Evolutionary conservation across 2,113 vertebrate species (phyloP), one percentile per base, ranked within the genome.

Genomic region (Scophthalmus maximus): DNA sequence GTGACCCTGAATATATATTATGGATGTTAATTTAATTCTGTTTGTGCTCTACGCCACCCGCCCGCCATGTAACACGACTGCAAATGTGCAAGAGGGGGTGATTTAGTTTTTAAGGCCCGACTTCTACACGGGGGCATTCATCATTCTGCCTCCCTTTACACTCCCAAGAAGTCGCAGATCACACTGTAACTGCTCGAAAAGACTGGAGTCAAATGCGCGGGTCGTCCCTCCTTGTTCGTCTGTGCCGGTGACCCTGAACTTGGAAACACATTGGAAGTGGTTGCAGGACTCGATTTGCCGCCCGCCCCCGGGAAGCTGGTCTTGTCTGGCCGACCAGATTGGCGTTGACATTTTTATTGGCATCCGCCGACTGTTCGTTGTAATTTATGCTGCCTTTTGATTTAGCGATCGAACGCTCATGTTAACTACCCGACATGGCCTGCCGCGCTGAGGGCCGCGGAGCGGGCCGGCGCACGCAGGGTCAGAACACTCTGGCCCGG

Each of bases 351-450:
- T 64, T 68, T 88, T 80, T 82, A 81, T 73, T 66, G 29, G 61
- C 27, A 2, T 68, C 62, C 14, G 40, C 73, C 52, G 68, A 71
- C 68, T 66, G 30, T 8, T 84, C 51, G 57, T 81, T 32, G 40
- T 80, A 69, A 83, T 82, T 79, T 68, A 85, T 51, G 82, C 44
- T 63, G 53, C 76, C 61, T 84, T n/a, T 78, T 86, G 76, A 81
- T 78, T 87, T 65, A 52, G 29, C 27, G 49, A 75, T 82, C 2
- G 26, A 75, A 64, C 2, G 10, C 32, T 68, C 22, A 25, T 60
- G 64, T 81, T 46, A 49, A 71, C 57, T 42, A 50, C 52, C 30
- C 55, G 42, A 55, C 64, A 11, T 66, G 51, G 78, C 53, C 42
- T 7, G 42, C 52, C 7, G 15, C 38, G 51, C 58, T 47, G 20